These are phyloP conservation scores for Horisme vitalbata DNA, from an alignment of 2,888 invertebrate genomes.

Conservation along the genomic window DNA sequence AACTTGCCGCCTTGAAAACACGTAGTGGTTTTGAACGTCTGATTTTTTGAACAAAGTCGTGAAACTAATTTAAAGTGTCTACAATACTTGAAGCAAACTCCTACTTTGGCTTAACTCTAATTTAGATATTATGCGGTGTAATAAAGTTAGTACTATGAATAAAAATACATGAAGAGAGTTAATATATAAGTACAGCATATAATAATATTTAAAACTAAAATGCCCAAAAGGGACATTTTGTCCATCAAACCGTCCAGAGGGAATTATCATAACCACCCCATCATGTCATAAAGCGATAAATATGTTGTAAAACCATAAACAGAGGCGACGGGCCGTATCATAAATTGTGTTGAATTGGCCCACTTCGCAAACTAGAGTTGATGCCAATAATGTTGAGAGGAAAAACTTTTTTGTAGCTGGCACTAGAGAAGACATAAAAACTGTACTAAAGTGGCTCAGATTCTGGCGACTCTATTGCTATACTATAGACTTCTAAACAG, in stretches of 20 bases:
- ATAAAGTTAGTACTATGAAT: not conserved
- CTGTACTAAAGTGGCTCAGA: slow-evolving; percentile 10
- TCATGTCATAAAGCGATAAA: slow-evolving; percentile 76
- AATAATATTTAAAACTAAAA: no score
- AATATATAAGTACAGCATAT: no score
- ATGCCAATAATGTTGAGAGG: slow-evolving; percentile 37
- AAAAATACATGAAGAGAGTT: no score
- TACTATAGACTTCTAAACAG: not conserved
- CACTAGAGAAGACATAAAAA: slow-evolving; percentile 17
- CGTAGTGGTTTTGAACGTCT: slow-evolving; percentile 27
- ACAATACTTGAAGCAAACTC: slow-evolving; percentile 49
- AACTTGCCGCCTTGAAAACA: not conserved
- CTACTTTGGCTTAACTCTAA: slow-evolving; percentile 53
- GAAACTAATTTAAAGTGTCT: slow-evolving; percentile 19
- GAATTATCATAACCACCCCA: slow-evolving; percentile 66
- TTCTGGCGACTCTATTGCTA: slow-evolving; percentile 4
- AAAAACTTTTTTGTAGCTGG: slow-evolving; percentile 35
- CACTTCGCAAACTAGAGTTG: slow-evolving; percentile 63
- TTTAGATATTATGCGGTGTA: slow-evolving; percentile 43
- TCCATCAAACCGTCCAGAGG: slow-evolving; percentile 38
- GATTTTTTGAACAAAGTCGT: not conserved
- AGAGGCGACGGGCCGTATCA: slow-evolving; percentile 64
- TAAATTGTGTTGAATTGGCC: slow-evolving; percentile 72
- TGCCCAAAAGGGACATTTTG: slow-evolving; percentile 34
- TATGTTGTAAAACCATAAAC: slow-evolving; percentile 80